phyloP scores from a whole-genome alignment of 2,113 vertebrate genomes.

The Notechis scutatus region DNA sequence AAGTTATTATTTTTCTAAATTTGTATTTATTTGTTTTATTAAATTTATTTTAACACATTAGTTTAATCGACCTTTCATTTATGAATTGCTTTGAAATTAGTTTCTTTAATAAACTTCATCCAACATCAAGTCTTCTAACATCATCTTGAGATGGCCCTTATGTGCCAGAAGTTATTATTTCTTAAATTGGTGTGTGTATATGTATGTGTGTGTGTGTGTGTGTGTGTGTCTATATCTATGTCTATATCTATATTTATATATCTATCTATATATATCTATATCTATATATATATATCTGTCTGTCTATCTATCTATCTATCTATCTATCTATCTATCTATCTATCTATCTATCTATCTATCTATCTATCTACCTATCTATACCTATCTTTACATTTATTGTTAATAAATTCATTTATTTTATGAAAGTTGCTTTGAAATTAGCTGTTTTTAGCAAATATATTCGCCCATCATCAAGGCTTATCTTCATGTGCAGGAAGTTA shows the following conservation, averaged over 20 bases:
- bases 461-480: not conserved
- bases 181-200: too few relatives aligned
- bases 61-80: not conserved
- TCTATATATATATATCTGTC: too few relatives aligned
- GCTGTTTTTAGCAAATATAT: not conserved
- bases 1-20: not conserved
- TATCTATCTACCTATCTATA: too few relatives aligned
- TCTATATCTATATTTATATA: too few relatives aligned
- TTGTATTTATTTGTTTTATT: too few relatives aligned
- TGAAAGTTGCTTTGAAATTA: not conserved
- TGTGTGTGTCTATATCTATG: too few relatives aligned
- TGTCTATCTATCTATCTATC: too few relatives aligned
- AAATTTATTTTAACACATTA: not conserved
- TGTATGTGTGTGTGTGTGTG: too few relatives aligned
- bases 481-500: not conserved
- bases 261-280: too few relatives aligned
- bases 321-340: too few relatives aligned
- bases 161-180: not conserved
- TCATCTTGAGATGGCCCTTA: not conserved
- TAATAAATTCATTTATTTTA: not conserved
- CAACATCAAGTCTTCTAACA: not conserved
- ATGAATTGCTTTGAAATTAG: not conserved
- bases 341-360: too few relatives aligned
- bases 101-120: not conserved
- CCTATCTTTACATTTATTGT: not conserved